Percentiles rank a stretch among this genome's conserved stretches.
These are phyloP conservation scores for Metridium senile DNA, from an alignment of 92 coral and sea anemone species.

Conservation along the genomic window DNA sequence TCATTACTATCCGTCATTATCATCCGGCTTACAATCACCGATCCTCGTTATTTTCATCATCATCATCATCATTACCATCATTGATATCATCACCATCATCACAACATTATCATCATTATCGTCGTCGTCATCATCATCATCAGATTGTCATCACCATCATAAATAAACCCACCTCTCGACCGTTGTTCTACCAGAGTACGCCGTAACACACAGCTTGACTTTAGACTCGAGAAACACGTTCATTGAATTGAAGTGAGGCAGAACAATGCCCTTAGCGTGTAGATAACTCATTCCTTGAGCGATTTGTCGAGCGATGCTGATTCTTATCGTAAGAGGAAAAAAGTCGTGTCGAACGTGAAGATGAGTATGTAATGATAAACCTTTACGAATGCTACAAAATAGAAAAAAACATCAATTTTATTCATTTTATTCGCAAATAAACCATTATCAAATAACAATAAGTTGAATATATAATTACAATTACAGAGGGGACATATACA, in stretches of 20 bases:
- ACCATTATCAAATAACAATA: too few species aligned
- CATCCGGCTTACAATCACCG: too few species aligned
- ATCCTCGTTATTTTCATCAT: too few species aligned
- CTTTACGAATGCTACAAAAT: constrained; percentile 74
- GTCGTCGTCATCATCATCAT: not conserved
- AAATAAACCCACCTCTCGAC: constrained; percentile 73
- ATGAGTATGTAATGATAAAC: constrained; percentile 88
- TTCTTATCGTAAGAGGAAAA: constrained; percentile 75
- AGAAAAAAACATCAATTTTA: not conserved
- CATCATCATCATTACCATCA: not conserved
- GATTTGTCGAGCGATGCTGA: constrained; percentile 88
- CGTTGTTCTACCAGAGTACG: constrained; percentile 73
- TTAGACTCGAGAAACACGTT: constrained; percentile 95
- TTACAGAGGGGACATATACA: too few species aligned
- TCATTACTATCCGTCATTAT: not conserved
- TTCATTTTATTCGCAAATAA: not conserved
- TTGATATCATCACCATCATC: not conserved
- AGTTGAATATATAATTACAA: too few species aligned
- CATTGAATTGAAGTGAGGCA: constrained; percentile 92
- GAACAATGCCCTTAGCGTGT: constrained; percentile 97
- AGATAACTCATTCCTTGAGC: constrained; percentile 98
- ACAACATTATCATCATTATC: not conserved
- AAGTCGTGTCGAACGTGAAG: constrained; percentile 93
- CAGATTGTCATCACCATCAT: not conserved
- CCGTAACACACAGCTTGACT: constrained; percentile 95